Base-by-base conservation (phyloP, 2,113 vertebrate genomes). In the Charadrius vociferus region DNA sequence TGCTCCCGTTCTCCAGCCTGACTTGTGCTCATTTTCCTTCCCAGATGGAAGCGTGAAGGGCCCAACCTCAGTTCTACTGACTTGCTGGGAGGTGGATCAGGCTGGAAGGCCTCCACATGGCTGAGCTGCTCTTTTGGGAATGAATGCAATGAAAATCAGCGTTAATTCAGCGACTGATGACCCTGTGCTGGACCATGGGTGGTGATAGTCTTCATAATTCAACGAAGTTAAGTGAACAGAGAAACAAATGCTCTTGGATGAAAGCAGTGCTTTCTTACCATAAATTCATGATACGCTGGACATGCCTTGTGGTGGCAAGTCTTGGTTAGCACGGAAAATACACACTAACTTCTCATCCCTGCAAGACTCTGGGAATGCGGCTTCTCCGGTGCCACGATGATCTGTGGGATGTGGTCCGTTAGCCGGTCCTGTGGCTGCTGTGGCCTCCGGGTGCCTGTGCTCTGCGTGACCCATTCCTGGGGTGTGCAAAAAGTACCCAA, bases 391-490 rank as follows among this genome's bases (percentile, higher is more conserved):
- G 52, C 36, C 2, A 0, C 1, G 34, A 36, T 11, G 67, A 39
- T 32, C 49, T 55, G 58, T 43, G 11, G 30, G 53, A 81, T 47
- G 50, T 29, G 21, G 5, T 47, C 68, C 9, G 1, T 53, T 32
- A 53, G 39, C n/a, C 0, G 14, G 14, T 55, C n/a, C 68, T 2
- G 1, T 0, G 14, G 43, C 61, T 80, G 30, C 7, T 56, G 58
- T 80, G 39, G 79, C 61, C 39, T 56, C 56, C 12, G 22, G 19
- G 43, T 82, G 49, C 66, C 78, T 77, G 47, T 81, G 67, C 62
- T 52, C 5, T 6, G 6, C 0, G 0, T 74, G 56, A 12, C 23
- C 59, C 12, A 1, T 75, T 71, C 36, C 58, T 29, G 32, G 58
- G 55, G 4, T 22, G 4, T 3, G 10, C 34, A 82, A 53, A 37